Evolutionary conservation across 2,888 invertebrate species (phyloP), one percentile per base, ranked within the genome.

Genomic region (Ennomos quercinarius): DNA sequence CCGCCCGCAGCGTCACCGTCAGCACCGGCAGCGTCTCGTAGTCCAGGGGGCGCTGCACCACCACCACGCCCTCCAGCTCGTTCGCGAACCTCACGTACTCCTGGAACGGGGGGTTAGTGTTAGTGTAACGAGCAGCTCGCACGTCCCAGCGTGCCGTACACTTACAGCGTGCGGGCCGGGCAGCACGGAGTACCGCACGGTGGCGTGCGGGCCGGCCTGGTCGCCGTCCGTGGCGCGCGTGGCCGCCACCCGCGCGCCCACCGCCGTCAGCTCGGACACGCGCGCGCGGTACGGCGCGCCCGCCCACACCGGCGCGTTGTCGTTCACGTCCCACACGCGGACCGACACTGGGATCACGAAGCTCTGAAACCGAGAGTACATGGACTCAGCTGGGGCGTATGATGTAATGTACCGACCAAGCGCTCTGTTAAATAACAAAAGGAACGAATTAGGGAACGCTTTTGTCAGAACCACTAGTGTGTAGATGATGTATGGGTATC

Each of bases 251-350:
- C 97, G 89, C 27, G 95, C 93, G 9, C 95, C 95, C 6, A 91
- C 92, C 6, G 94, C 94, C 34, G 95, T 95, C 73, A 97, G 96
- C 94, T 98, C 98, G 0, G 97, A 97, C 57, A 98, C 95, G 71
- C 97, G 96, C 68, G 96, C 93, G 47, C 95, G 94, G 85, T 97
- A 98, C 0, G 97, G 97, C 0, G 96, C 96, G 67, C 96, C 96
- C 61, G 94, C 91, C 93, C 98, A 98, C 76, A 93, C 93, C 0
- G 98, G 98, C 9, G 97, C 96, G 87, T 98, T 98, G 89, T 98
- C 98, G 84, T 98, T 98, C 63, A 97, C 97, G 86, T 98, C 98
- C 68, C 97, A 97, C 59, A 98, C 98, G 70, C 97, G 94, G 51
- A 97, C 95, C 70, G 96, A 96, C 38, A 97, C 95, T 1, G 97